A percentile compares a stretch with the other conserved stretches of the same genome.
phyloP scores from a whole-genome alignment of 2,888 invertebrate genomes.

The Iselma pallidipennis region DNA sequence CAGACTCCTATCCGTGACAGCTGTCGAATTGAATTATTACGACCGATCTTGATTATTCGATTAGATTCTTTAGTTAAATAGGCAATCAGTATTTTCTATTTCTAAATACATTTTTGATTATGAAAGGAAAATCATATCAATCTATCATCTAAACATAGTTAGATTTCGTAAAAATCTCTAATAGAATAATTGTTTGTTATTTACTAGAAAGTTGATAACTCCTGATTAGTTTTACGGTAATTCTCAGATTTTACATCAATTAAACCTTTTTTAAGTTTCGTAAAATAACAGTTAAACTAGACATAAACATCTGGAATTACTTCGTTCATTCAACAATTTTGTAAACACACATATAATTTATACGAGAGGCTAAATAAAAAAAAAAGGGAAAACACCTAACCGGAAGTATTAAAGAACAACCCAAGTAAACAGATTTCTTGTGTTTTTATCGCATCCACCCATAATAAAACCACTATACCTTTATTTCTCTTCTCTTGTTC shows the following conservation, averaged over 20 bases:
- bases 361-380: too few species aligned
- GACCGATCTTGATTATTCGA: background rate
- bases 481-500: background rate
- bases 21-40: background rate
- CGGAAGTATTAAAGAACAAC: conserved; percentile 9
- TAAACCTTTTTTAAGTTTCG: conserved; percentile 4
- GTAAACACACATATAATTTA: conserved; percentile 11
- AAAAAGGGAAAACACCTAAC: too few species aligned
- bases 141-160: too few species aligned
- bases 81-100: too few species aligned
- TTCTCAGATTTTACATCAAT: background rate
- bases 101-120: too few species aligned
- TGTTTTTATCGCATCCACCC: background rate
- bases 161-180: background rate
- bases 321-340: conserved; percentile 11
- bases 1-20: background rate
- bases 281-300: conserved; percentile 12
- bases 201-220: background rate
- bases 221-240: background rate
- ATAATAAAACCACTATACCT: background rate
- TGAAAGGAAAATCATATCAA: background rate
- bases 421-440: background rate
- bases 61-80: background rate
- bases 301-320: conserved; percentile 12
- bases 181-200: conserved; percentile 4